phyloP scores from a whole-genome alignment of 2,888 invertebrate species.

The Plebejus argus region DNA sequence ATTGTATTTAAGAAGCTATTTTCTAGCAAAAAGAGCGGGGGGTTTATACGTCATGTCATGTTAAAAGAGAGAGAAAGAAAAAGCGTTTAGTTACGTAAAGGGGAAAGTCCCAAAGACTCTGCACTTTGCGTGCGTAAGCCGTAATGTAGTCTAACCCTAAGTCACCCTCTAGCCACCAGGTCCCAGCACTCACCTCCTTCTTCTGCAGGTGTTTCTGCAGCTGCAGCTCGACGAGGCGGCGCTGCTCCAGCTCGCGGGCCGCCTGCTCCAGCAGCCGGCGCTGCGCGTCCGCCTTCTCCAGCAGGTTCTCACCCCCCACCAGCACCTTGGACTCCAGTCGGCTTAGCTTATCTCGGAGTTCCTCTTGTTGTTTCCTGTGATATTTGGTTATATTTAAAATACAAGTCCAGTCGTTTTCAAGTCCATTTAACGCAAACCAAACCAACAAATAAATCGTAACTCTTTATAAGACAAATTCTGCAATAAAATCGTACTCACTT shows the following conservation, averaged over 20 bases:
- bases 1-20: no score
- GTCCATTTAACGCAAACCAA: no score
- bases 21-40: no score
- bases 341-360: constrained; percentile 90
- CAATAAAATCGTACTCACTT: constrained; percentile 70
- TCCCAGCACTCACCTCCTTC: constrained; percentile 83
- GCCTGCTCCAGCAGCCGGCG: constrained; percentile 93
- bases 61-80: no score
- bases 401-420: no score
- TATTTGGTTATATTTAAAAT: no score
- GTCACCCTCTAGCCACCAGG: neutral
- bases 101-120: no score
- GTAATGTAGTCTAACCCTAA: no score
- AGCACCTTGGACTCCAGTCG: constrained; percentile 97
- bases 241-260: constrained; percentile 88
- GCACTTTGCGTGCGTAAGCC: no score
- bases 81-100: no score
- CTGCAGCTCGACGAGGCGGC: constrained; percentile 89
- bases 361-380: constrained; percentile 86
- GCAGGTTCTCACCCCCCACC: constrained; percentile 98
- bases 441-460: no score
- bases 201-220: constrained; percentile 91
- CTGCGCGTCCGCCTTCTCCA: constrained; percentile 98
- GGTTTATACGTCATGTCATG: no score
- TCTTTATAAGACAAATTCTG: neutral